Conservation (phyloP, 1,140 invertebrate genomes). For the Hycleus cichorii region DNA sequence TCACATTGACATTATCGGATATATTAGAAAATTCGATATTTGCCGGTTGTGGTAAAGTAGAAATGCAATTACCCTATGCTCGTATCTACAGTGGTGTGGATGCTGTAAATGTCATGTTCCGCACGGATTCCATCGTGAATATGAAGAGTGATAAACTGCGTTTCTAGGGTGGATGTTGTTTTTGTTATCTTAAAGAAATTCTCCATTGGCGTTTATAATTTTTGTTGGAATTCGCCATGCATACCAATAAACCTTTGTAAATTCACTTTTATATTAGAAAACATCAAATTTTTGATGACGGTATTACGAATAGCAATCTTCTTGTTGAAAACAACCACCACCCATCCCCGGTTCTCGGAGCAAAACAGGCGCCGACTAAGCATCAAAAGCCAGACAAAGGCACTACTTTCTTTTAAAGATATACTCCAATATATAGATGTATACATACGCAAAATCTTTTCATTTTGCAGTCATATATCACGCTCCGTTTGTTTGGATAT, state of each 20-base stretch:
- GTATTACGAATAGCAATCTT: constrained; percentile 5
- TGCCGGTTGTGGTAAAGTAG: too few relatives aligned
- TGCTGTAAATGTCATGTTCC: too few relatives aligned
- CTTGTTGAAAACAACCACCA: not conserved
- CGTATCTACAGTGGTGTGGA: too few relatives aligned
- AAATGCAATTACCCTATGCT: too few relatives aligned
- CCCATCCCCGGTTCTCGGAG: not conserved
- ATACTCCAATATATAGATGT: not conserved
- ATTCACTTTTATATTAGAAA: constrained; percentile 7
- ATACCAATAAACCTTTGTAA: constrained; percentile 10
- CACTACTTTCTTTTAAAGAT: not conserved
- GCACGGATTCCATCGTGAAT: too few relatives aligned
- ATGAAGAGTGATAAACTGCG: too few relatives aligned
- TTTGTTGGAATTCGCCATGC: constrained; percentile 7
- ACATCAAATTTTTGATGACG: constrained; percentile 10
- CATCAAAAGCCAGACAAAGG: constrained; percentile 16
- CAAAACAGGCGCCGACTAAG: constrained; percentile 9
- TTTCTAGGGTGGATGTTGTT: too few relatives aligned
- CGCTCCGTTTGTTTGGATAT: constrained; percentile 11
- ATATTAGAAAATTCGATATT: too few relatives aligned
- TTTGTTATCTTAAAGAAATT: too few relatives aligned
- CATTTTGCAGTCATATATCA: constrained; percentile 16
- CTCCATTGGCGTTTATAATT: not conserved
- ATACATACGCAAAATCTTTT: constrained; percentile 4
- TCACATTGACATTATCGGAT: too few relatives aligned